Conservation (phyloP, 2,888 invertebrate species). For the Drosophila birchii region DNA sequence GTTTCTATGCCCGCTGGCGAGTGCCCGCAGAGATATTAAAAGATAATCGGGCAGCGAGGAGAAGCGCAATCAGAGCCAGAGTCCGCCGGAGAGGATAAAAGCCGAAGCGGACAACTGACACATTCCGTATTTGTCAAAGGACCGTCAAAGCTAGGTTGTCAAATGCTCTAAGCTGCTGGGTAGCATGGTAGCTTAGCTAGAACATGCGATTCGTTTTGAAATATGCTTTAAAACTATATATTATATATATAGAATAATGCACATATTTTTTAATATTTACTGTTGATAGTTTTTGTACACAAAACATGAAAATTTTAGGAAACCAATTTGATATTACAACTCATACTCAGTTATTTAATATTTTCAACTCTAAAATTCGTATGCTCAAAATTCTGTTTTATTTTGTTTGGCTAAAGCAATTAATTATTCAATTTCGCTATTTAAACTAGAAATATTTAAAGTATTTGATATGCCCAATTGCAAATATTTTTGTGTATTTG, state of each 20-base stretch:
- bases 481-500: neutral
- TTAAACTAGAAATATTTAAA: constrained; percentile 3
- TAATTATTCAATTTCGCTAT: neutral
- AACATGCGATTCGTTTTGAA: neutral
- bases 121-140: constrained; percentile 32
- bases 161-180: neutral
- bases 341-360: neutral
- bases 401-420: neutral
- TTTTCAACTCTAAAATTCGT: neutral
- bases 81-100: constrained; percentile 7
- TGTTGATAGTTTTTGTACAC: too few relatives aligned
- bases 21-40: constrained; percentile 42
- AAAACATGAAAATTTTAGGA: neutral
- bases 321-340: neutral
- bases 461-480: neutral
- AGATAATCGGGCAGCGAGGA: constrained; percentile 40
- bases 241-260: neutral
- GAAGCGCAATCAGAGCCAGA: constrained; percentile 41
- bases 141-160: constrained; percentile 27
- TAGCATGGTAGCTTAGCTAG: neutral
- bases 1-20: constrained; percentile 11
- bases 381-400: neutral
- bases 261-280: too few relatives aligned
- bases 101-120: constrained; percentile 4
- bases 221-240: too few relatives aligned